These are phyloP conservation scores for Disparrhopalites patrizii DNA, from an alignment of 2,888 invertebrate species.

Conservation along the genomic window DNA sequence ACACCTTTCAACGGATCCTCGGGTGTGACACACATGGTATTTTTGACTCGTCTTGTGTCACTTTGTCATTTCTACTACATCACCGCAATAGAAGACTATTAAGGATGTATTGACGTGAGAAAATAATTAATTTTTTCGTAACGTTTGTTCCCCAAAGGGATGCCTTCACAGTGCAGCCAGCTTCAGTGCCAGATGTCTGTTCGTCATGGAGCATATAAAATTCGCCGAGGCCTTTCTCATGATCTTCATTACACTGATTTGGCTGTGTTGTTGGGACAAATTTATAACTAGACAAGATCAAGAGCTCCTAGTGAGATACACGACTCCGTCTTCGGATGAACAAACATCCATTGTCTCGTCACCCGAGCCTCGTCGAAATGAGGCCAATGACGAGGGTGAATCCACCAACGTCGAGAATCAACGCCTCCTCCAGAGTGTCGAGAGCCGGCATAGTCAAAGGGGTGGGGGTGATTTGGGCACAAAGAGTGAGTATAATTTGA, in stretches of 20 bases:
- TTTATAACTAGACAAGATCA: background rate
- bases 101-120: no score
- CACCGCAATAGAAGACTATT: no score
- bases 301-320: background rate
- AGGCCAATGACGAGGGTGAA: background rate
- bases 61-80: no score
- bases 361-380: background rate
- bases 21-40: conserved; percentile 6
- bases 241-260: conserved; percentile 8
- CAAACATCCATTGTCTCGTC: background rate
- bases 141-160: background rate
- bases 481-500: background rate
- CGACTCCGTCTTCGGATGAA: background rate
- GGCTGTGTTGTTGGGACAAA: conserved; percentile 12
- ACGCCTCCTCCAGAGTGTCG: background rate
- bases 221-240: conserved; percentile 15
- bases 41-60: background rate
- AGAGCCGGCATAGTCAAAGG: conserved; percentile 9
- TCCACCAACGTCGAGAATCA: background rate
- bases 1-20: background rate
- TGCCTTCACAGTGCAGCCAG: background rate
- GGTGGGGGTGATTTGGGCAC: conserved; percentile 9
- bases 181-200: background rate
- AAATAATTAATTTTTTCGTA: background rate
- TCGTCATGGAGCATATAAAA: conserved; percentile 7